Conservation (phyloP, 2,888 invertebrate species). For the Clivina fossor region DNA sequence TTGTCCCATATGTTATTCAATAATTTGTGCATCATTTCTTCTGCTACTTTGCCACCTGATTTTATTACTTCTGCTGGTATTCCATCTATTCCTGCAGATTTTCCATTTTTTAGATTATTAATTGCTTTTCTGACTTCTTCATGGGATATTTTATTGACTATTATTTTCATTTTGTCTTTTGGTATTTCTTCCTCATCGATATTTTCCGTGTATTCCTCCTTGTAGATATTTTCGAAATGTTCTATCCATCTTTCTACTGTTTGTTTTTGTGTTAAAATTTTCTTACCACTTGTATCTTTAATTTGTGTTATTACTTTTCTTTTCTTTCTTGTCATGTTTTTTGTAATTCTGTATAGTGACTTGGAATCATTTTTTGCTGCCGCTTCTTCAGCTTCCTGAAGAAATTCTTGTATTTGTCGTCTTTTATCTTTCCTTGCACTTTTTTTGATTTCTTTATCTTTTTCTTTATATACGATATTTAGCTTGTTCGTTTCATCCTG, state of each 20-base stretch:
- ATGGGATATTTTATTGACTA: neutral
- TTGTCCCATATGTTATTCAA: no score
- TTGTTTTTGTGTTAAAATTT: neutral
- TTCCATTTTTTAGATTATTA: neutral
- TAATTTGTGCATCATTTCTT: no score
- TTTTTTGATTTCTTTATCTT: constrained; percentile 1
- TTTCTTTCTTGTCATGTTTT: neutral
- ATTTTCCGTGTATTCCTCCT: neutral
- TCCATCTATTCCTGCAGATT: no score
- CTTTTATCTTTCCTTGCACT: no score
- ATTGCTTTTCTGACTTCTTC: neutral
- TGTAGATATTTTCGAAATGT: neutral
- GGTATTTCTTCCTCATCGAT: neutral
- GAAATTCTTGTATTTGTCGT: neutral
- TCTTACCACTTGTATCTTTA: neutral
- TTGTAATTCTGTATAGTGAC: neutral
- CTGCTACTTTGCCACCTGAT: no score
- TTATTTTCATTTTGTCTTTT: neutral
- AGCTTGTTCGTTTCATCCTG: neutral
- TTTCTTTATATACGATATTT: neutral
- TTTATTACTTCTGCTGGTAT: no score
- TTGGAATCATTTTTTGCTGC: neutral
- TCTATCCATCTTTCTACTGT: neutral
- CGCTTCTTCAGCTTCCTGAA: neutral
- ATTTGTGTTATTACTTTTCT: neutral